These are phyloP conservation scores for Campoletis raptor DNA, from an alignment of 2,888 invertebrate species.

Conservation along the genomic window DNA sequence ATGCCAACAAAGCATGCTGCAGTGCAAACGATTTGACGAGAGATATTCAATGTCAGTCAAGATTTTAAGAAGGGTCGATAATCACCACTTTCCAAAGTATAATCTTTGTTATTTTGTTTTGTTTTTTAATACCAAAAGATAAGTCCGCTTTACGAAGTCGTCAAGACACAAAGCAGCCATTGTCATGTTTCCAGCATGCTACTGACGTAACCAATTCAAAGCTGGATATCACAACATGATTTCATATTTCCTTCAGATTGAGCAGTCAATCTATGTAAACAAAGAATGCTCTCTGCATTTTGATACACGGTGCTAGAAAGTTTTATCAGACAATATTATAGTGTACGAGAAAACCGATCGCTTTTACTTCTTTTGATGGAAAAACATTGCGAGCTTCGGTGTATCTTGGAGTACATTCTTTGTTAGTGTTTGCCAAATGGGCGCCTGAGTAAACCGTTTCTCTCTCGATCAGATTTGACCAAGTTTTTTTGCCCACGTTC, in stretches of 20 bases:
- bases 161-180: too few relatives aligned
- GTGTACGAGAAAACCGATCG: background rate
- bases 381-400: background rate
- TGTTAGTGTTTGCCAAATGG: constrained; percentile 25
- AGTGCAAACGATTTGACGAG: background rate
- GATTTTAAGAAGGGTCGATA: too few relatives aligned
- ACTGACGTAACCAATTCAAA: too few relatives aligned
- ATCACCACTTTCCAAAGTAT: too few relatives aligned
- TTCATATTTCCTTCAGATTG: background rate
- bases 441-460: constrained; percentile 36
- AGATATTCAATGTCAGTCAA: background rate
- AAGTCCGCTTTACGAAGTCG: too few relatives aligned
- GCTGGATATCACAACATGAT: background rate
- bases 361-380: constrained; percentile 19
- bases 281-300: background rate
- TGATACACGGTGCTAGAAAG: background rate
- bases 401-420: constrained; percentile 17
- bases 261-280: background rate
- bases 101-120: too few relatives aligned
- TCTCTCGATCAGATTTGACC: constrained; percentile 14
- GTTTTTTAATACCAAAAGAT: too few relatives aligned
- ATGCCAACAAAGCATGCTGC: background rate
- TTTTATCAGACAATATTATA: background rate
- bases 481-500: constrained; percentile 30
- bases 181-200: too few relatives aligned